Conservation (phyloP, 2,797 vertebrate species). For the Aulostomus chinensis region DNA sequence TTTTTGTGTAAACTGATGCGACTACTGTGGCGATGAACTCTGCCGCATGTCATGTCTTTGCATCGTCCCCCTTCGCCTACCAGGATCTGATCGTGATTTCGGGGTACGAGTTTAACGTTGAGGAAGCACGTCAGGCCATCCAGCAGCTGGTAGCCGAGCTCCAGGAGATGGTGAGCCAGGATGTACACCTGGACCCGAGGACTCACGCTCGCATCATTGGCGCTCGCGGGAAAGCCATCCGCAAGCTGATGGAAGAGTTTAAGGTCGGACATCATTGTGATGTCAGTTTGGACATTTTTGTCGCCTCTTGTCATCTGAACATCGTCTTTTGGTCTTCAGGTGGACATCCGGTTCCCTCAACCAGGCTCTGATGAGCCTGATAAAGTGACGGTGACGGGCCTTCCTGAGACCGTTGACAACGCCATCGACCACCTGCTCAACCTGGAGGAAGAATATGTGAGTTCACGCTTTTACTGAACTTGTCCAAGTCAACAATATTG, state of each 20-base stretch:
- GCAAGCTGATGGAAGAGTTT: slow-evolving; percentile 86
- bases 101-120: slow-evolving; percentile 80
- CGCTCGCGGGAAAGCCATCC: slow-evolving; percentile 80
- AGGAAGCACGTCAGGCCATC: slow-evolving; percentile 76
- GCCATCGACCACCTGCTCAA: slow-evolving; percentile 84
- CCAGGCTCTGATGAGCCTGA: slow-evolving; percentile 78
- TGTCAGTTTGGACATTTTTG: no score
- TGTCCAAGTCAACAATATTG: no score
- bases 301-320: no score
- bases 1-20: background rate
- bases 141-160: slow-evolving; percentile 79
- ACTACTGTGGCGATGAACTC: background rate
- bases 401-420: slow-evolving; percentile 81
- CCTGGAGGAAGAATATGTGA: slow-evolving; percentile 87
- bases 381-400: slow-evolving; percentile 81
- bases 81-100: slow-evolving; percentile 82
- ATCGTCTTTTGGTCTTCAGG: slow-evolving; percentile 67
- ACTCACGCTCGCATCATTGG: slow-evolving; percentile 84
- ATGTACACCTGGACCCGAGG: slow-evolving; percentile 77
- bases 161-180: slow-evolving; percentile 83
- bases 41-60: background rate
- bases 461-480: slow-evolving; percentile 39
- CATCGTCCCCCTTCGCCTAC: no score
- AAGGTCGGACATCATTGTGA: slow-evolving; percentile 57
- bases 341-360: slow-evolving; percentile 84